phyloP scores from a whole-genome alignment of 1,140 invertebrate genomes.

The Neoseiulus cucumeris region DNA sequence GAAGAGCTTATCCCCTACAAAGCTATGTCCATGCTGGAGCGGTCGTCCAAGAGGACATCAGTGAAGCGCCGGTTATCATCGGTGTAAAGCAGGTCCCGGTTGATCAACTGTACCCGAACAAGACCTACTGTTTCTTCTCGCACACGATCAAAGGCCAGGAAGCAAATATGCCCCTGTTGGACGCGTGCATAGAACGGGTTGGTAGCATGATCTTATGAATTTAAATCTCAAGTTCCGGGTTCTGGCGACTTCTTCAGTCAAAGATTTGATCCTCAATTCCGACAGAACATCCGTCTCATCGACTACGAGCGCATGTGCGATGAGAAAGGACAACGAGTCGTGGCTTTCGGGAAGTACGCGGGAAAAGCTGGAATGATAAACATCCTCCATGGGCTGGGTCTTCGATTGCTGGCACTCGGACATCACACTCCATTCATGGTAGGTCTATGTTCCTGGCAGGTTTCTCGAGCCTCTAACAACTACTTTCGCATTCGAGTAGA shows the following conservation, averaged over 20 bases:
- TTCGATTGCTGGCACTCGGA: conserved; percentile 77
- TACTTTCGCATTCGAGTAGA: background rate
- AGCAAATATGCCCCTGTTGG: conserved; percentile 87
- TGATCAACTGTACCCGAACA: conserved; percentile 74
- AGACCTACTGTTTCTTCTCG: conserved; percentile 96
- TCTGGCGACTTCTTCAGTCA: too few relatives aligned
- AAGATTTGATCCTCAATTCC: background rate
- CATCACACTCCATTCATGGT: conserved; percentile 99
- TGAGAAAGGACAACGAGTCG: conserved; percentile 61
- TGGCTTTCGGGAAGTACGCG: conserved; percentile 97
- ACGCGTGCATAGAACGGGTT: conserved; percentile 80
- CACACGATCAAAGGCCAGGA: conserved; percentile 99
- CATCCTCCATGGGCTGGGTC: conserved; percentile 84
- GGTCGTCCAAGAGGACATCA: conserved; percentile 82
- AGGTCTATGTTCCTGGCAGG: conserved; percentile 25
- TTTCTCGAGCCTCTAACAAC: background rate
- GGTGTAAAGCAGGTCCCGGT: conserved; percentile 94
- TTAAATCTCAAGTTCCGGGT: too few relatives aligned
- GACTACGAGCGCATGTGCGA: conserved; percentile 96
- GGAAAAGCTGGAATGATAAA: conserved; percentile 97
- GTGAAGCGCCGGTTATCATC: conserved; percentile 81
- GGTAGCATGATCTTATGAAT: conserved; percentile 11
- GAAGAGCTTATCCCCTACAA: conserved; percentile 90
- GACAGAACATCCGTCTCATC: conserved; percentile 72
- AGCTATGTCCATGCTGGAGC: conserved; percentile 73